Evolutionary conservation across 2,888 invertebrate genomes (phyloP).

Genomic region (Ceratothoa steindachneri): DNA sequence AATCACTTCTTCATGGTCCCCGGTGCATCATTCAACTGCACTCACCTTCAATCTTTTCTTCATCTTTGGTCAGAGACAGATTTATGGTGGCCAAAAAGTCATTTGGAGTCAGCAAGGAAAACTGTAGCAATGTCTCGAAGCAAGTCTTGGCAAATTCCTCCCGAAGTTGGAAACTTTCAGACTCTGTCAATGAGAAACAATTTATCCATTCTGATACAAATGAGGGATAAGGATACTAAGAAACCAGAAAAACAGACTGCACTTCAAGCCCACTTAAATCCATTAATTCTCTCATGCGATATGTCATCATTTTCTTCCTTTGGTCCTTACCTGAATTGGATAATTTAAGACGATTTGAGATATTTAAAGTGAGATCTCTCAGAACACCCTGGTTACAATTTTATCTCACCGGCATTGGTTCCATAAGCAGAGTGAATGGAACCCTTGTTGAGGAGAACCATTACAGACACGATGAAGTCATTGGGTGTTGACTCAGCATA

Average conservation of each 20-base stretch:
- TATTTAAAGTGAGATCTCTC: no score
- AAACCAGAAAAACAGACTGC: no score
- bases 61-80: neutral
- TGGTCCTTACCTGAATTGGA: no score
- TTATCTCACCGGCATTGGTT: slow-evolving; percentile 30
- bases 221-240: no score
- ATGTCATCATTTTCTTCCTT: no score
- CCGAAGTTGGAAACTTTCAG: slow-evolving; percentile 73
- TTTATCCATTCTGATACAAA: no score
- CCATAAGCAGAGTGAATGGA: slow-evolving; percentile 68
- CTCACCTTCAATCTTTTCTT: neutral
- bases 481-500: slow-evolving; percentile 72
- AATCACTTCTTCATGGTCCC: no score
- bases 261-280: no score
- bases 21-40: no score
- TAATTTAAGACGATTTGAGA: no score
- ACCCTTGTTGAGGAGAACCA: slow-evolving; percentile 77
- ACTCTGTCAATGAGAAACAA: slow-evolving; percentile 58
- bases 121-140: slow-evolving; percentile 90
- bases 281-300: no score
- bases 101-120: slow-evolving; percentile 62
- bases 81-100: slow-evolving; percentile 22
- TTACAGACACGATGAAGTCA: slow-evolving; percentile 76
- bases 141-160: slow-evolving; percentile 96
- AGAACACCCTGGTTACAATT: no score